Evolutionary conservation across 2,113 vertebrate species (phyloP), one percentile per base, ranked within the genome.

Genomic region (Labeo catla): DNA sequence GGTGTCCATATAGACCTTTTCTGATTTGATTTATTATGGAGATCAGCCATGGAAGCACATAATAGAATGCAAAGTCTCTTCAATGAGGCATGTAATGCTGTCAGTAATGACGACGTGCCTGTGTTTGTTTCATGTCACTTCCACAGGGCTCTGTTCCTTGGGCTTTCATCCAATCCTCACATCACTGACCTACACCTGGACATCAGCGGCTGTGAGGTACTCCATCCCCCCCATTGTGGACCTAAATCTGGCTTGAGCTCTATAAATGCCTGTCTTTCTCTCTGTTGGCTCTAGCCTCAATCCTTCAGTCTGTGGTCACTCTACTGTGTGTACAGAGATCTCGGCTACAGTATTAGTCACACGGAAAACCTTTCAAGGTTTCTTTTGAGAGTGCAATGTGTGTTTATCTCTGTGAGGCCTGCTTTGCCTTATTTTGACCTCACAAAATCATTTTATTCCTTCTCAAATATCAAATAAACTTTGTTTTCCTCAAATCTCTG

Each of bases 141-240:
- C 66, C 84, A 81, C 93, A 97, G 97, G 93, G 96, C 96, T 21
- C 93, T 97, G 86, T 95, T 97, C 86, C 94, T 96, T 76, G 97
- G 96, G 87, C 93, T 97, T 89, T 96, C 95, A 89, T 95, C 96
- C 90, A 97, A 97, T 91, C 96, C 95, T 86, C 96, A 97, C 92
- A 95, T 97, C 93, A 93, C 92, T 28, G 96, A 96, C 80, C 92
- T 97, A 87, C 96, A 96, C 88, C 93, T 97, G 92, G 96, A 97
- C 92, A 94, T 97, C 92, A 96, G 96, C 92, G 91, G 96, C 93
- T 97, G 97, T 89, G 97, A 97, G 95, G 97, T 97, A 94, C 70
- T 65, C 76, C 89, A 34, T 57, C 50, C 59, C 83, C 4, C 76
- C 39, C 28, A 11, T 28, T 84, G 50, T 45, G 16, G 2, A 12